Conservation (phyloP, 1,140 invertebrate species). For the Pissodes strobi region DNA sequence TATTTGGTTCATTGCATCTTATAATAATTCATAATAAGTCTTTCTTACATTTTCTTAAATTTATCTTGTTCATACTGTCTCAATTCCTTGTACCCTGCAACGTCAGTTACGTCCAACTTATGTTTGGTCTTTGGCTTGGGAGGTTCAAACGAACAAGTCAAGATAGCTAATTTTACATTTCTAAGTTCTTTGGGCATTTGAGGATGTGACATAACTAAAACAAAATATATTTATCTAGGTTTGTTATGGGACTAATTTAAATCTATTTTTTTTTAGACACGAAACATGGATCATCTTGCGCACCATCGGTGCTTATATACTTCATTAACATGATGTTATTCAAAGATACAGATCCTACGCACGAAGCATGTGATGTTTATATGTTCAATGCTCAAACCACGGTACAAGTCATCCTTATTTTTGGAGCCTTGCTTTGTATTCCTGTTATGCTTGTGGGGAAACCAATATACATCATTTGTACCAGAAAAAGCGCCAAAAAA, state of each 20-base stretch:
- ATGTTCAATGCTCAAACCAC: conserved; percentile 75
- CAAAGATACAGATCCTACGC: conserved; percentile 59
- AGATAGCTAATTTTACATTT: conserved; percentile 93
- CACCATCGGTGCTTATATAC: conserved; percentile 84
- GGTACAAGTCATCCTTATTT: conserved; percentile 75
- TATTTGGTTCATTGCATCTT: too few species aligned
- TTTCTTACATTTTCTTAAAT: conserved; percentile 95
- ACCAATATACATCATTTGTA: conserved; percentile 72
- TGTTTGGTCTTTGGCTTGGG: conserved; percentile 99
- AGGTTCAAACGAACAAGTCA: conserved; percentile 99
- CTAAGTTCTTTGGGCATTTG: conserved; percentile 99
- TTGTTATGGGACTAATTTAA: too few species aligned
- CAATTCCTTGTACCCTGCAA: conserved; percentile 93
- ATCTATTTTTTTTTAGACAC: conserved; percentile 35
- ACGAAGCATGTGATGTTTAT: conserved; percentile 64
- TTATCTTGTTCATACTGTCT: conserved; percentile 95
- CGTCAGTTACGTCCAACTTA: conserved; percentile 96
- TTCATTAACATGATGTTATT: conserved; percentile 94
- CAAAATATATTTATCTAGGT: too few species aligned
- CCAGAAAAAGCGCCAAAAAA: conserved; percentile 28
- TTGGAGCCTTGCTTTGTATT: conserved; percentile 80
- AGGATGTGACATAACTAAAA: conserved; percentile 98
- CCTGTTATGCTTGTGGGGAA: conserved; percentile 93
- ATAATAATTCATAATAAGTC: too few species aligned
- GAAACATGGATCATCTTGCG: conserved; percentile 67